Evolutionary conservation across 2,888 invertebrate genomes (phyloP).

Genomic region (Trichacis sp.): DNA sequence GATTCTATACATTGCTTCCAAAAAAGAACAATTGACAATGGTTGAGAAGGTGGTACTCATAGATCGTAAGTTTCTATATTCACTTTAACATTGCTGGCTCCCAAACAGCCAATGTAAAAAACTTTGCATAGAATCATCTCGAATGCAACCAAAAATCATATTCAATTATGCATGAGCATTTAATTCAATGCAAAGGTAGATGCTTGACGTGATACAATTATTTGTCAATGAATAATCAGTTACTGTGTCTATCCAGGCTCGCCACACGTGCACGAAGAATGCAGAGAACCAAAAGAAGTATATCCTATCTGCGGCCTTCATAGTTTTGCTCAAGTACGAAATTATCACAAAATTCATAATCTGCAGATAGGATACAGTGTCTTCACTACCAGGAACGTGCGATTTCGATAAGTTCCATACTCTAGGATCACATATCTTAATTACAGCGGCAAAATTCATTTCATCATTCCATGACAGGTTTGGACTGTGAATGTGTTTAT

Average conservation of each 20-base stretch:
- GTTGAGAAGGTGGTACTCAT: conserved; percentile 28
- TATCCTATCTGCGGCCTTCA: conserved; percentile 31
- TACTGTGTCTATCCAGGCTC: too few relatives aligned
- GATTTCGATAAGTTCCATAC: conserved; percentile 34
- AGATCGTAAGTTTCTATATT: conserved; percentile 28
- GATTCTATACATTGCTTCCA: conserved; percentile 29
- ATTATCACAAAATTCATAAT: conserved; percentile 37
- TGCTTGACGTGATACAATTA: conserved; percentile 36
- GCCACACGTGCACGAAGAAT: conserved; percentile 39
- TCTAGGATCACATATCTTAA: conserved; percentile 44
- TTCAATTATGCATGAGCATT: conserved; percentile 16
- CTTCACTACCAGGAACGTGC: conserved; percentile 42
- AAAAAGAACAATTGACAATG: conserved; percentile 29
- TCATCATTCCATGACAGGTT: conserved; percentile 40
- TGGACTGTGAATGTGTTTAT: conserved; percentile 41
- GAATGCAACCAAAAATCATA: conserved; percentile 4
- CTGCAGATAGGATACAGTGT: conserved; percentile 45
- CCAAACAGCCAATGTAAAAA: conserved; percentile 9
- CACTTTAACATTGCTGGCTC: conserved; percentile 33
- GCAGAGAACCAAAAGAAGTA: conserved; percentile 43
- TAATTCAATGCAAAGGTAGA: too few relatives aligned
- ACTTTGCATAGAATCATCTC: not conserved
- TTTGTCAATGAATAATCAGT: conserved; percentile 41
- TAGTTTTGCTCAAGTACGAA: conserved; percentile 25
- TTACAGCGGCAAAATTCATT: conserved; percentile 48